phyloP scores from a whole-genome alignment of 2,888 invertebrate genomes.

The Phengaris arion region DNA sequence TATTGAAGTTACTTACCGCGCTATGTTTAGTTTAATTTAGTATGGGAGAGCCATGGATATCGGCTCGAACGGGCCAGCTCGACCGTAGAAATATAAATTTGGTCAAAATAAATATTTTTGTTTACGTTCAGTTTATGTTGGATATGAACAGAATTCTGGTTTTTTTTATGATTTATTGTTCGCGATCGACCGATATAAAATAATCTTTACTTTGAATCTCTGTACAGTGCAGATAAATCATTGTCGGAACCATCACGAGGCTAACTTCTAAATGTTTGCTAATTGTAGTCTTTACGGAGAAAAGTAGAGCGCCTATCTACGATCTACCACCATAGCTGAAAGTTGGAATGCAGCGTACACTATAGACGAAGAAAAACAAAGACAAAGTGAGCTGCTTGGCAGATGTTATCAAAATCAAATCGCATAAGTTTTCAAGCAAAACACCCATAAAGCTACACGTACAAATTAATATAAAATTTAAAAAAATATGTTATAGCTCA shows the following conservation, averaged over 20 bases:
- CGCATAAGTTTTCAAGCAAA: too few relatives aligned
- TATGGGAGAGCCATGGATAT: too few relatives aligned
- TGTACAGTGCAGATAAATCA: conserved; percentile 43
- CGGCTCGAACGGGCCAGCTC: too few relatives aligned
- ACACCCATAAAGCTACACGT: not conserved
- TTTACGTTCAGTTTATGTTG: too few relatives aligned
- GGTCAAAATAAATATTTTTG: too few relatives aligned
- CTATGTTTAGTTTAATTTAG: too few relatives aligned
- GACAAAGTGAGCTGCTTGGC: too few relatives aligned
- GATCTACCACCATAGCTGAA: conserved; percentile 31
- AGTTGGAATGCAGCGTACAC: not conserved
- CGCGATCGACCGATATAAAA: conserved; percentile 19
- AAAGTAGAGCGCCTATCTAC: conserved; percentile 42
- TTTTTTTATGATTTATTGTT: not conserved
- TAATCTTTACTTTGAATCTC: conserved; percentile 13
- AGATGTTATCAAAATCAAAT: not conserved
- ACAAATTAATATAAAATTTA: too few relatives aligned
- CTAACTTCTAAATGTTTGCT: conserved; percentile 55
- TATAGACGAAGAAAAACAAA: not conserved
- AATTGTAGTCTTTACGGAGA: conserved; percentile 46
- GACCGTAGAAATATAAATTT: too few relatives aligned
- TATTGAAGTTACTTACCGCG: too few relatives aligned
- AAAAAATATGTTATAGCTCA: too few relatives aligned
- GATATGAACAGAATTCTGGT: too few relatives aligned
- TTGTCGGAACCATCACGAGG: conserved; percentile 43